Evolutionary conservation across 2,888 invertebrate species (phyloP), one percentile per base, ranked within the genome.

Genomic region (Chloromyia formosa): DNA sequence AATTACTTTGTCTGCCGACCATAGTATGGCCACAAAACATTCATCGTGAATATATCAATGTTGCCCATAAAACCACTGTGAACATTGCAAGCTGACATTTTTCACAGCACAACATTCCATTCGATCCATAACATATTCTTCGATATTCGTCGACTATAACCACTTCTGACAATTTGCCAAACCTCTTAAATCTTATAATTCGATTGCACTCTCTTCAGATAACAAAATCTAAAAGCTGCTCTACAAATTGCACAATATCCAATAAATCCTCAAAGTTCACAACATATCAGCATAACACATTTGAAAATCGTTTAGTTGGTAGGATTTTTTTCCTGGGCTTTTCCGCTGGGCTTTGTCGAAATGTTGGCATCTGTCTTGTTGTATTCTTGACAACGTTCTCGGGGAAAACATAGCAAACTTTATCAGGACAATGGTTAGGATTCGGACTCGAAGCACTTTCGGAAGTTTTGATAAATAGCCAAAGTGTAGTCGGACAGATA

Each of bases 131-230:
- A 62, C 12, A 18, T 62, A n/a, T 12, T 35, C 18, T 49, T 35
- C 45, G n/a, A 66, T 66, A 5, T 22, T 7, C 14, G 20, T 45
- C 45, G 9, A 1, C 45, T 64, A 42, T 45, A 49, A 66, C 45
- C 45, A 66, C 45, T 49, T 49, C 42, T 66, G 66, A 66, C 66
- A 66, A 66, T 66, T 66, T 66, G 66, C 66, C 66, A 66, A 66
- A 49, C 66, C 66, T 49, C 66, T 45, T 45, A 49, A 66, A 49
- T 66, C 66, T 49, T 22, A 45, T 66, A 66, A 66, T 45, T 66
- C 66, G 66, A 66, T 66, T 35, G 66, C 16, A 45, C 20, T 66
- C 23, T 49, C 23, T 66, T 49, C 9, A 14, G 45, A 66, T 45
- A 49, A 49, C 66, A 66, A 14, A 22, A 49, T 22, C 42, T 22